Conservation (phyloP, 2,113 vertebrate species). For the Rhabdomys dilectus region DNA sequence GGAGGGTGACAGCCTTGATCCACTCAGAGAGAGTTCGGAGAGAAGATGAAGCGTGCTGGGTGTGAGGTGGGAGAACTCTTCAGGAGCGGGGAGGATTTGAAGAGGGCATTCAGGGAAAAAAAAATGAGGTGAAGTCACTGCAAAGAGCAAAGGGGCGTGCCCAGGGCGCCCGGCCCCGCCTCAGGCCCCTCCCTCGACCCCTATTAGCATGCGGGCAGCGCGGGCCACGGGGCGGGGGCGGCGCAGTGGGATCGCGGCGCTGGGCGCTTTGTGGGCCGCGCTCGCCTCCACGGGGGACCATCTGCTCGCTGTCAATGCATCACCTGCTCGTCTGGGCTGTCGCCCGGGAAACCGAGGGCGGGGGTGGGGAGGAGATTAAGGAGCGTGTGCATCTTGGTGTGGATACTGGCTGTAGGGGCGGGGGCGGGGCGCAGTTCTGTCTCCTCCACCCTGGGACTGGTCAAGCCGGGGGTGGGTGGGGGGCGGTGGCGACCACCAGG, state of each 20-base stretch:
- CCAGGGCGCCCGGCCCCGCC: conserved; percentile 26
- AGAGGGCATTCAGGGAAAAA: not conserved
- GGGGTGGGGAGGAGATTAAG: conserved; percentile 80
- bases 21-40: conserved; percentile 27
- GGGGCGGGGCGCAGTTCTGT: not conserved
- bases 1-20: conserved; percentile 9
- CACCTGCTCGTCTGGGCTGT: conserved; percentile 98
- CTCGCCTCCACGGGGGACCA: conserved; percentile 98
- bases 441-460: not conserved
- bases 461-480: not conserved
- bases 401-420: conserved; percentile 65
- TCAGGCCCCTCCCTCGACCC: not conserved
- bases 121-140: not conserved
- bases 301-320: conserved; percentile 99
- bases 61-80: not conserved
- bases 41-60: not conserved
- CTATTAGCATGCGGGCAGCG: conserved; percentile 75
- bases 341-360: conserved; percentile 91
- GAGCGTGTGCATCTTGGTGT: conserved; percentile 74
- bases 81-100: not conserved
- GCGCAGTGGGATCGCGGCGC: conserved; percentile 93
- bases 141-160: conserved; percentile 20
- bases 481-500: not conserved
- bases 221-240: conserved; percentile 38
- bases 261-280: conserved; percentile 92